phyloP scores from a whole-genome alignment of 2,888 invertebrate genomes.

The Protophormia terraenovae region DNA sequence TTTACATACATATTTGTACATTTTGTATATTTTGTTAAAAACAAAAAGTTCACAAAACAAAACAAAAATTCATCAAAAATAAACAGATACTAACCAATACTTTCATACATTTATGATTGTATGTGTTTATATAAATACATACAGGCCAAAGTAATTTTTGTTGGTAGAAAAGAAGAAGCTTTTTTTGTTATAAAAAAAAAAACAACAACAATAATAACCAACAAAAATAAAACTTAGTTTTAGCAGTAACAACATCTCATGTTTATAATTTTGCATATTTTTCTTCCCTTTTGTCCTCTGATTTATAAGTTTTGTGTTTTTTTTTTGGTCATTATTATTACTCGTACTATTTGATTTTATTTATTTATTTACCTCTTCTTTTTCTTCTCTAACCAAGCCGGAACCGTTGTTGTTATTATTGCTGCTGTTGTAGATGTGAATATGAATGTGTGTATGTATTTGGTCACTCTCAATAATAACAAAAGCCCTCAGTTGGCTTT shows the following conservation, averaged over 20 bases:
- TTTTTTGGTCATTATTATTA: slow-evolving; percentile 41
- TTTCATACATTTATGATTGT: neutral
- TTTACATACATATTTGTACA: neutral
- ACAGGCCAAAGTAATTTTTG: neutral
- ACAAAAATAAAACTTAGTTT: too few relatives aligned
- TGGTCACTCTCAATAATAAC: slow-evolving; percentile 38
- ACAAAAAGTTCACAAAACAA: slow-evolving; percentile 41
- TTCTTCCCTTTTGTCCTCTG: slow-evolving; percentile 28
- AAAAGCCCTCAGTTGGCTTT: slow-evolving; percentile 24
- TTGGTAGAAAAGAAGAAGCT: neutral
- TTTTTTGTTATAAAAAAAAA: neutral
- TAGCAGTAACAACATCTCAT: slow-evolving; percentile 40
- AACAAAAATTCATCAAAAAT: slow-evolving; percentile 49
- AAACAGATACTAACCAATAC: slow-evolving; percentile 3
- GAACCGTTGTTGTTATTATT: slow-evolving; percentile 55
- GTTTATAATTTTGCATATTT: slow-evolving; percentile 30
- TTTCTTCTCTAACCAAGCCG: slow-evolving; percentile 51
- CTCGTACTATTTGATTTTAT: slow-evolving; percentile 15
- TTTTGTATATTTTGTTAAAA: slow-evolving; percentile 5
- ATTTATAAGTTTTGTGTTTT: neutral
- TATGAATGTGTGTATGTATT: slow-evolving; percentile 17
- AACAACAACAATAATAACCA: slow-evolving; percentile 9
- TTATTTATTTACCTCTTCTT: slow-evolving; percentile 39
- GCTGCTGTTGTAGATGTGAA: slow-evolving; percentile 24
- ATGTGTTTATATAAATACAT: neutral